These are phyloP conservation scores for Tyrophagus putrescentiae DNA, from an alignment of 1,140 invertebrate species.

Conservation along the genomic window DNA sequence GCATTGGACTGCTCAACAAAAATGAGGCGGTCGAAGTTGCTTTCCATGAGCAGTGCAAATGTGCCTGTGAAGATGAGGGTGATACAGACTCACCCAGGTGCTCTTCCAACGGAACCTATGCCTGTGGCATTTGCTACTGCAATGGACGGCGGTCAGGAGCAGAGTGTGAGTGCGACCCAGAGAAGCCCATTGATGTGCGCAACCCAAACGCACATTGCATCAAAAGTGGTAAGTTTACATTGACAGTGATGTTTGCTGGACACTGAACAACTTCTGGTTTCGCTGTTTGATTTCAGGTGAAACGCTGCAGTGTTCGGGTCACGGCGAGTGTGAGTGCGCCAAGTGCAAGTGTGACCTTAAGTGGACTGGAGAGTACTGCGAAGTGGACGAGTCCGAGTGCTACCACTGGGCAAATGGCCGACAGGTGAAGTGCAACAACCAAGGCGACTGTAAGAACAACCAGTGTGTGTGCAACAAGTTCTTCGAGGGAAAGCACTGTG, in stretches of 20 bases:
- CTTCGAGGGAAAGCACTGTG: slow-evolving; percentile 10
- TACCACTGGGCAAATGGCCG: slow-evolving; percentile 58
- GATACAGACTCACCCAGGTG: slow-evolving; percentile 14
- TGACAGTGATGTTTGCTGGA: not conserved
- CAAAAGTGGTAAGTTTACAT: not conserved
- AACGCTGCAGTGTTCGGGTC: slow-evolving; percentile 33
- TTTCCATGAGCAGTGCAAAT: slow-evolving; percentile 47
- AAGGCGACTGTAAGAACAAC: not conserved
- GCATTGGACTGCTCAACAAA: slow-evolving; percentile 78
- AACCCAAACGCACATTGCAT: slow-evolving; percentile 13
- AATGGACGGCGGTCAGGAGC: slow-evolving; percentile 10
- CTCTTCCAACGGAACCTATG: slow-evolving; percentile 33
- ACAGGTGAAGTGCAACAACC: slow-evolving; percentile 40
- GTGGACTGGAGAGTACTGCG: slow-evolving; percentile 54
- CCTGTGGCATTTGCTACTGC: slow-evolving; percentile 67
- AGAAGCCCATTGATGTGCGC: slow-evolving; percentile 7
- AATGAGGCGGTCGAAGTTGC: slow-evolving; percentile 67
- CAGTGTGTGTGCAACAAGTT: not conserved
- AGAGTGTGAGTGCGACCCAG: slow-evolving; percentile 18
- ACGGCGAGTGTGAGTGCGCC: slow-evolving; percentile 48
- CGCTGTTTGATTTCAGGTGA: too few species aligned
- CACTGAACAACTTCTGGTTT: not conserved
- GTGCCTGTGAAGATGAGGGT: slow-evolving; percentile 15
- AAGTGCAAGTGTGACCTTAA: slow-evolving; percentile 34
- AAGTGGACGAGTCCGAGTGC: slow-evolving; percentile 83